Percentiles rank a stretch among this genome's conserved stretches.
phyloP scores from a whole-genome alignment of 2,888 invertebrate species.

The Xanthorhoe spadicearia region DNA sequence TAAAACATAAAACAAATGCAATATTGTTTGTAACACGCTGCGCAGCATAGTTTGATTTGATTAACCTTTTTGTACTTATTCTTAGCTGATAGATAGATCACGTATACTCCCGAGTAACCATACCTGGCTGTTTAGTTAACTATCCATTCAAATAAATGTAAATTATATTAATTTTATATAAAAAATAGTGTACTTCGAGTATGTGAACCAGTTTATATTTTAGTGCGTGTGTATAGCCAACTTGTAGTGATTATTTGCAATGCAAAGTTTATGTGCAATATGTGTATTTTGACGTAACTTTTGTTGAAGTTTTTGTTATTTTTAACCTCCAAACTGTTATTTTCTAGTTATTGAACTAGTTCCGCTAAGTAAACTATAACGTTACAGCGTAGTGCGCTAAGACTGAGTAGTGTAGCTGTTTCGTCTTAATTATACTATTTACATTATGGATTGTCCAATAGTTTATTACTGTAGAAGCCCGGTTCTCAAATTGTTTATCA shows the following conservation, averaged over 20 bases:
- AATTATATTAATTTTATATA: no score
- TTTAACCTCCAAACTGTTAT: not conserved
- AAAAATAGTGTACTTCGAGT: not conserved
- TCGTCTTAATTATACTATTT: constrained; percentile 25
- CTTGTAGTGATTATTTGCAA: constrained; percentile 1
- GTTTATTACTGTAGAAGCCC: constrained; percentile 2
- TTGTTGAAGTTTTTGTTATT: constrained; percentile 21
- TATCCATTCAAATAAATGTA: not conserved
- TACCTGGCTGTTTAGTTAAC: not conserved
- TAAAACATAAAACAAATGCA: no score
- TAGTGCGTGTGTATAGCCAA: not conserved
- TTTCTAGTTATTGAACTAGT: not conserved
- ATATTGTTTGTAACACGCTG: no score
- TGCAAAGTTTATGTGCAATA: constrained; percentile 13
- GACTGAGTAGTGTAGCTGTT: constrained; percentile 60
- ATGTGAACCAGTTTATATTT: not conserved
- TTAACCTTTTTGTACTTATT: not conserved
- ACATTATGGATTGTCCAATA: constrained; percentile 21
- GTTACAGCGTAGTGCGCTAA: constrained; percentile 49
- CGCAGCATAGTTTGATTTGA: not conserved
- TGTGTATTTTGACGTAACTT: constrained; percentile 17
- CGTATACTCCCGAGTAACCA: not conserved
- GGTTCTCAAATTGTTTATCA: not conserved
- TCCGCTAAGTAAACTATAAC: constrained; percentile 13
- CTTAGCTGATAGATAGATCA: not conserved